phyloP scores from a whole-genome alignment of 2,113 vertebrate species.

The Dipodomys stephensi region DNA sequence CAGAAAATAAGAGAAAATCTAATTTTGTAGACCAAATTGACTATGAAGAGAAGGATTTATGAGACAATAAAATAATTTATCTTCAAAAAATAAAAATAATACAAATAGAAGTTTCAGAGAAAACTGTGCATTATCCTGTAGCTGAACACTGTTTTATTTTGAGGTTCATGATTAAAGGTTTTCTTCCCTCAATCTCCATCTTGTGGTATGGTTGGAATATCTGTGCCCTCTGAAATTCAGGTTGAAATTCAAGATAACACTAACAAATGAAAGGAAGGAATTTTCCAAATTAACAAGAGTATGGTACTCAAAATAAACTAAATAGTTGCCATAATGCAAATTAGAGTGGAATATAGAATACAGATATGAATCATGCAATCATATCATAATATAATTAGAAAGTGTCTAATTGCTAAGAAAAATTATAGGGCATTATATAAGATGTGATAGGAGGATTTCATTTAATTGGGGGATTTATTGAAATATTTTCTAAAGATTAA shows the following conservation, averaged over 20 bases:
- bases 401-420: constrained; percentile 31
- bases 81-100: background rate
- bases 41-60: background rate
- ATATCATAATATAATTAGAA: constrained; percentile 29
- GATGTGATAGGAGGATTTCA: background rate
- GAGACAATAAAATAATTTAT: background rate
- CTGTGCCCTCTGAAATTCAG: background rate
- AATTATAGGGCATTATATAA: background rate
- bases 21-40: background rate
- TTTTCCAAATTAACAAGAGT: no score
- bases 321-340: constrained; percentile 4
- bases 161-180: background rate
- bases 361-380: constrained; percentile 32
- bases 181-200: background rate
- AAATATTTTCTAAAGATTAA: background rate
- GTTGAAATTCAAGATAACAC: background rate
- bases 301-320: background rate
- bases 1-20: background rate
- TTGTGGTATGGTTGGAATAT: background rate
- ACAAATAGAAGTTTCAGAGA: background rate
- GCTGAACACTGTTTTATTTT: background rate
- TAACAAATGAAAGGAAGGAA: background rate
- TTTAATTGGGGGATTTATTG: constrained; percentile 28
- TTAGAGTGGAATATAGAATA: constrained; percentile 24
- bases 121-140: background rate